Evolutionary conservation across 2,113 vertebrate species (phyloP).

Genomic region (Lanius ludovicianus): DNA sequence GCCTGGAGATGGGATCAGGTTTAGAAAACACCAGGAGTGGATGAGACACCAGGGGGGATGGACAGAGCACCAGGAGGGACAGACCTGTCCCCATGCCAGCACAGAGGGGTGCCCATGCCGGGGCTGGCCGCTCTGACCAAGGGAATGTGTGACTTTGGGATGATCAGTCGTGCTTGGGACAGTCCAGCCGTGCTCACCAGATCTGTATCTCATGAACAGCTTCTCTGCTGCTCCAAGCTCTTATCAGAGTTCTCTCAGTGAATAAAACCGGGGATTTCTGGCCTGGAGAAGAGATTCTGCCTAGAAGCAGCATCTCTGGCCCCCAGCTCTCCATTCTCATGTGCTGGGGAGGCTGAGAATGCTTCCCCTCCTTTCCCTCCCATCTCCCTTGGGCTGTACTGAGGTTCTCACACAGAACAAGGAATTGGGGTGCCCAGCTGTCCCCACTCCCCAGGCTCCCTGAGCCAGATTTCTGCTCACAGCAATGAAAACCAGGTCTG

Average conservation of each 20-base stretch:
- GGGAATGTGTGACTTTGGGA: neutral
- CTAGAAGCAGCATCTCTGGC: neutral
- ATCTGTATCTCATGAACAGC: neutral
- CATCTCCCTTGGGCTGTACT: neutral
- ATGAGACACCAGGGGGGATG: neutral
- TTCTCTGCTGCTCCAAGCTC: neutral
- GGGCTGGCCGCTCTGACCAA: neutral
- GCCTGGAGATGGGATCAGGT: fast-evolving
- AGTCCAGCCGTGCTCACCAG: neutral
- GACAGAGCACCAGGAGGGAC: neutral
- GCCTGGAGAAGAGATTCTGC: neutral
- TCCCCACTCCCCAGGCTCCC: neutral
- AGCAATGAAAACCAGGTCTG: fast-evolving
- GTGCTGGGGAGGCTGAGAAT: neutral
- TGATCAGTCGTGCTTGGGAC: neutral
- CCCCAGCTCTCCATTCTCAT: fast-evolving
- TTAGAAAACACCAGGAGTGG: neutral
- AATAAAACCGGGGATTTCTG: fast-evolving
- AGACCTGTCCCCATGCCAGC: neutral
- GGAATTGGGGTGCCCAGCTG: neutral
- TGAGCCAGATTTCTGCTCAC: neutral
- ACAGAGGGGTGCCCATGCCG: neutral
- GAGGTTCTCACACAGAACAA: fast-evolving
- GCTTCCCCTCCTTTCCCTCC: neutral
- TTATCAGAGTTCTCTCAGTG: neutral